Evolutionary conservation across 2,797 vertebrate species (phyloP).

Genomic region (Ctenochaetus hawaiiensis): DNA sequence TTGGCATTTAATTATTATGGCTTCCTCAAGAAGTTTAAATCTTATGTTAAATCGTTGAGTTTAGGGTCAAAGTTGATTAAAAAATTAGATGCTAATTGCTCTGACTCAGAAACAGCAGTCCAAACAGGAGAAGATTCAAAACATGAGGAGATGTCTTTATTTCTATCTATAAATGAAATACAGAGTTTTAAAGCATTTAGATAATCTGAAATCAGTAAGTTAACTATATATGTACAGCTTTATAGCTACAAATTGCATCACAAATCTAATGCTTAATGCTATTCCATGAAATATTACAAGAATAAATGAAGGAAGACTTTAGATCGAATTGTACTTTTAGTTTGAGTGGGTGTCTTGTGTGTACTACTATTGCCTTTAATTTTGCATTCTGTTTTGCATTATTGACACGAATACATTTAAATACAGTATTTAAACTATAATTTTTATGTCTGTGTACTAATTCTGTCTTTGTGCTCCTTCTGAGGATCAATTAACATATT

Average conservation of each 20-base stretch:
- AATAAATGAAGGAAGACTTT: too few relatives aligned
- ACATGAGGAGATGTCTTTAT: neutral
- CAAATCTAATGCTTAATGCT: neutral
- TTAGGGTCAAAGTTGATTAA: neutral
- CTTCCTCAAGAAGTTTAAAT: neutral
- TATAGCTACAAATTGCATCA: neutral
- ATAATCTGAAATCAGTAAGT: neutral
- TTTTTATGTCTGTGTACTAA: too few relatives aligned
- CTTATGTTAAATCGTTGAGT: constrained; percentile 1
- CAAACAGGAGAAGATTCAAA: neutral
- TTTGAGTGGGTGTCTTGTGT: too few relatives aligned
- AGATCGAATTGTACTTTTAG: too few relatives aligned
- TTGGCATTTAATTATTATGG: neutral
- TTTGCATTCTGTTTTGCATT: too few relatives aligned
- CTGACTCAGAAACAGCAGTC: neutral
- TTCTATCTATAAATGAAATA: neutral
- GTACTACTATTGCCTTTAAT: too few relatives aligned
- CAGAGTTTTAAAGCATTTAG: neutral
- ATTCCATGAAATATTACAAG: too few relatives aligned
- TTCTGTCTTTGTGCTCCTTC: too few relatives aligned
- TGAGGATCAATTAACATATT: neutral
- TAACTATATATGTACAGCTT: neutral
- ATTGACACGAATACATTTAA: neutral
- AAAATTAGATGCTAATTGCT: constrained; percentile 5
- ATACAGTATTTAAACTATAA: too few relatives aligned